These are phyloP conservation scores for Lycia hirtaria DNA, from an alignment of 2,888 invertebrate genomes.

Conservation along the genomic window DNA sequence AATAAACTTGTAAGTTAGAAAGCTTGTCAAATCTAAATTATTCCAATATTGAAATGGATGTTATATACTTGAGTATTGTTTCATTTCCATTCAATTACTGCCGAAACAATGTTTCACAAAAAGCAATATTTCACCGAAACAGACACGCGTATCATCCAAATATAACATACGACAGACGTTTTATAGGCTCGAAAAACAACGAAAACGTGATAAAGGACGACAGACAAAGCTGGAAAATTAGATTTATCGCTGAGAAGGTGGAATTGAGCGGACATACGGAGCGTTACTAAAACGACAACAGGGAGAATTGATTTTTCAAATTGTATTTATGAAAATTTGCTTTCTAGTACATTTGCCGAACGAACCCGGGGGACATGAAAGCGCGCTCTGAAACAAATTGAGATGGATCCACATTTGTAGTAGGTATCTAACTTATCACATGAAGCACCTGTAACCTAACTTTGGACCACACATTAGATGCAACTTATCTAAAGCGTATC, in stretches of 20 bases:
- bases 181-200: constrained; percentile 36
- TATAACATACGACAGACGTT: constrained; percentile 31
- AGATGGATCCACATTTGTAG: constrained; percentile 1
- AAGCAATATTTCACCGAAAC: constrained; percentile 7
- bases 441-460: too few relatives aligned
- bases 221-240: constrained; percentile 48
- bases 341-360: constrained; percentile 11
- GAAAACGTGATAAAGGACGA: constrained; percentile 47
- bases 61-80: background rate
- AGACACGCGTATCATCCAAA: constrained; percentile 19
- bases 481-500: too few relatives aligned
- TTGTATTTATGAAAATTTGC: constrained; percentile 13
- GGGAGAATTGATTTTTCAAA: constrained; percentile 25
- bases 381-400: background rate
- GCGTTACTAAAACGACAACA: constrained; percentile 34
- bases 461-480: too few relatives aligned
- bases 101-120: constrained; percentile 1
- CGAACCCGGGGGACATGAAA: constrained; percentile 9
- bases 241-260: constrained; percentile 45
- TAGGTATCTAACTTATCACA: too few relatives aligned
- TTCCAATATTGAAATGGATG: background rate
- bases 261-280: constrained; percentile 36
- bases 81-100: background rate
- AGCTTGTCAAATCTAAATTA: background rate
- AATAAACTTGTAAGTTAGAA: background rate